phyloP scores from a whole-genome alignment of 2,888 invertebrate species.

The Drosophila lacicola region DNA sequence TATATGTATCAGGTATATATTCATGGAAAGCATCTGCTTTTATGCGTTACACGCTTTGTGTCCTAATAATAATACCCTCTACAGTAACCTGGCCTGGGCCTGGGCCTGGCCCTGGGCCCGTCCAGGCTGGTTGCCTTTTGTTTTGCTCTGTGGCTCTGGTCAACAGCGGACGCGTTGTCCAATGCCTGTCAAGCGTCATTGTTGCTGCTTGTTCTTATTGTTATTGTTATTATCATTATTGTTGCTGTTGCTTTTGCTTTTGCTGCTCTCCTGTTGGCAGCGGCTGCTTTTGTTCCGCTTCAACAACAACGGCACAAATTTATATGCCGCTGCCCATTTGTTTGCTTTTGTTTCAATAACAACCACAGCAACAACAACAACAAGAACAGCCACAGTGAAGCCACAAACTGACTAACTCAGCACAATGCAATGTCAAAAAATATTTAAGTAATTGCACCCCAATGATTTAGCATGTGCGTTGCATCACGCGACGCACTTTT shows the following conservation, averaged over 20 bases:
- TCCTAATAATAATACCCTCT: background rate
- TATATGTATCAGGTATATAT: too few species aligned
- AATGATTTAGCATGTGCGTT: constrained; percentile 11
- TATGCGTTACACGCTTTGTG: background rate
- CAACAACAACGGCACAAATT: constrained; percentile 44
- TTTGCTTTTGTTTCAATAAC: constrained; percentile 49
- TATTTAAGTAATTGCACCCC: constrained; percentile 47
- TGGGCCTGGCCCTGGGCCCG: background rate
- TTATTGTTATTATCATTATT: constrained; percentile 32
- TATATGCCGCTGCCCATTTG: constrained; percentile 37
- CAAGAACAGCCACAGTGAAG: background rate
- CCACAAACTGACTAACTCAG: constrained; percentile 14
- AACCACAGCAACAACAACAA: background rate
- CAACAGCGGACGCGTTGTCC: constrained; percentile 60
- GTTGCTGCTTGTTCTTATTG: constrained; percentile 50
- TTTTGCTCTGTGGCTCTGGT: constrained; percentile 42
- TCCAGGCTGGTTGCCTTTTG: constrained; percentile 26
- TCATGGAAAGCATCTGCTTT: too few species aligned
- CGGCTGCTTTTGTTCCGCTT: constrained; percentile 42
- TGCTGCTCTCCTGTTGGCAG: constrained; percentile 24
- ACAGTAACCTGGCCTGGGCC: too few species aligned
- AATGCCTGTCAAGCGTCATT: constrained; percentile 66
- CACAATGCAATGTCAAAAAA: constrained; percentile 24
- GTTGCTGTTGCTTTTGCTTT: constrained; percentile 6
- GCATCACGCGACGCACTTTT: constrained; percentile 4